These are phyloP conservation scores for Sepioteuthis lessoniana DNA, from an alignment of 2,888 invertebrate genomes.

Conservation along the genomic window DNA sequence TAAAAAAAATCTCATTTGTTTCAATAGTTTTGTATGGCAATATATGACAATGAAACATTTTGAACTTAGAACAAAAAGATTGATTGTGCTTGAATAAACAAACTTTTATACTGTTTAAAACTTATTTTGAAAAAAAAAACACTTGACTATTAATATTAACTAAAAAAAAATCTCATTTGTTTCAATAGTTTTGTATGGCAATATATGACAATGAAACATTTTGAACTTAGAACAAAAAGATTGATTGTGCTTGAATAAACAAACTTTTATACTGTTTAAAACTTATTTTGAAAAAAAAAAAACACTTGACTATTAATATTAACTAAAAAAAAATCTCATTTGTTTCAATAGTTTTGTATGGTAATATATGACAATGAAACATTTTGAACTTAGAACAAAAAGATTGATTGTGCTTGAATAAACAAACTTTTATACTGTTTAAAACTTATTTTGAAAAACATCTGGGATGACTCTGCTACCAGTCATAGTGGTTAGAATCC, in stretches of 20 bases:
- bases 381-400: neutral
- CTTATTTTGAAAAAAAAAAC: neutral
- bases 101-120: neutral
- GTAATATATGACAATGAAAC: too few species aligned
- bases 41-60: too few species aligned
- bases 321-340: too few species aligned
- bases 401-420: neutral
- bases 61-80: neutral
- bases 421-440: neutral
- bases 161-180: too few species aligned
- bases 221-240: neutral
- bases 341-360: too few species aligned
- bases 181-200: too few species aligned
- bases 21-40: too few species aligned
- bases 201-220: too few species aligned
- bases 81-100: neutral
- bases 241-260: neutral
- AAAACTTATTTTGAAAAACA: neutral
- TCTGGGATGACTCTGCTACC: neutral
- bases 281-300: neutral
- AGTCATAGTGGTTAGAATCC: neutral
- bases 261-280: neutral
- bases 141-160: too few species aligned
- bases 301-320: too few species aligned
- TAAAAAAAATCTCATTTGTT: too few species aligned